Evolutionary conservation across 1,140 invertebrate species (phyloP).

Genomic region (Heliconius eleuchia): DNA sequence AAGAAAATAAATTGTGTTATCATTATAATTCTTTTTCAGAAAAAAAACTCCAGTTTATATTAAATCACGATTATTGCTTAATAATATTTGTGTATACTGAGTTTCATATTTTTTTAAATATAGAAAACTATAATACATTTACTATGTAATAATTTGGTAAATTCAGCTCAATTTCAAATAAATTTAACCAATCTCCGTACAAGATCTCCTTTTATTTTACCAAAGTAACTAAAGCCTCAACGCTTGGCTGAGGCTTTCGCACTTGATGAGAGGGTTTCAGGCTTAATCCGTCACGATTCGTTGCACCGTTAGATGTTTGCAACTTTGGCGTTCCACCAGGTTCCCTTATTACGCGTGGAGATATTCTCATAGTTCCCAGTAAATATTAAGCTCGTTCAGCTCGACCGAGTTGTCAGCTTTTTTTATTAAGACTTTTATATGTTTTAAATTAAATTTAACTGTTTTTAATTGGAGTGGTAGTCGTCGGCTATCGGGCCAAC

Average conservation of each 20-base stretch:
- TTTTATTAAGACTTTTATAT: not conserved
- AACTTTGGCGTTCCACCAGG: constrained; percentile 10
- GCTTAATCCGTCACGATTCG: constrained; percentile 7
- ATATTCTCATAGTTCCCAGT: not conserved
- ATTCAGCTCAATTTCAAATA: not conserved
- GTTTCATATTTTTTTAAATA: too few species aligned
- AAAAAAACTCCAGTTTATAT: too few species aligned
- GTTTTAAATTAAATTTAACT: not conserved
- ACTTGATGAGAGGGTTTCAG: constrained; percentile 12
- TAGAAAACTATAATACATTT: not conserved
- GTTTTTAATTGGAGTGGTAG: constrained; percentile 21
- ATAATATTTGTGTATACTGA: too few species aligned
- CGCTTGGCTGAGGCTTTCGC: constrained; percentile 7
- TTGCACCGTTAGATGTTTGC: constrained; percentile 6
- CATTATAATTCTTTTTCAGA: too few species aligned
- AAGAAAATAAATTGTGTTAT: not conserved
- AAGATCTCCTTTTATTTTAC: constrained; percentile 6
- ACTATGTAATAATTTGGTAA: not conserved
- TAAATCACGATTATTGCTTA: too few species aligned
- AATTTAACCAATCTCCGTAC: not conserved
- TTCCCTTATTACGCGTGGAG: not conserved
- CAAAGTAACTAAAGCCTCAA: constrained; percentile 11
- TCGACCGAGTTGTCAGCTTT: not conserved
- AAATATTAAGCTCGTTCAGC: not conserved
- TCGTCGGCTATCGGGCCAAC: constrained; percentile 4